Conservation (phyloP, 2,797 vertebrate species). For the Peromyscus nudipes region DNA sequence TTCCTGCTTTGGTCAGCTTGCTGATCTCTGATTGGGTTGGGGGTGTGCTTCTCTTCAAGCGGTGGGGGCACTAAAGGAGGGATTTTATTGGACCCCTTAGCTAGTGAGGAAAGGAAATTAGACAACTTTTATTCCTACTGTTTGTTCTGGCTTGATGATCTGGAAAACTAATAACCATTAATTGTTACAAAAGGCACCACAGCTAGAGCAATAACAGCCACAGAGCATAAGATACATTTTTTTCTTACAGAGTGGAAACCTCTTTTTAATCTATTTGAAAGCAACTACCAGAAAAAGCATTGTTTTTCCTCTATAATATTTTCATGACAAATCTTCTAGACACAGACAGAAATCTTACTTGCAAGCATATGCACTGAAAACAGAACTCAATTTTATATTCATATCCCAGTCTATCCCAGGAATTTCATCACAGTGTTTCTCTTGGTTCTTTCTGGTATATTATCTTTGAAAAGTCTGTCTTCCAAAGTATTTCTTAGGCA, state of each 20-base stretch:
- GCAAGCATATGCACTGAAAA: background rate
- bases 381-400: background rate
- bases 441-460: background rate
- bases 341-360: background rate
- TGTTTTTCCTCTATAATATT: background rate
- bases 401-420: background rate
- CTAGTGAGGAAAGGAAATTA: constrained; percentile 45
- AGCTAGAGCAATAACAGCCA: constrained; percentile 40
- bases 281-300: background rate
- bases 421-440: background rate
- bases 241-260: constrained; percentile 29
- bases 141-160: constrained; percentile 37
- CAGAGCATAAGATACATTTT: constrained; percentile 45
- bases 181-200: constrained; percentile 61
- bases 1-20: background rate
- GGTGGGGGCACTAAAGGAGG: background rate
- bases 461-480: background rate
- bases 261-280: constrained; percentile 69
- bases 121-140: constrained; percentile 59
- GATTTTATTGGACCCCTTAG: background rate
- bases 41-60: background rate
- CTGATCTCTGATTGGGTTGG: background rate
- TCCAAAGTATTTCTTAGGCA: background rate
- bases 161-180: constrained; percentile 68
- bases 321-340: background rate